Base-by-base conservation (phyloP, 1,140 invertebrate genomes). In the Pseudachorutes palmiensis region DNA sequence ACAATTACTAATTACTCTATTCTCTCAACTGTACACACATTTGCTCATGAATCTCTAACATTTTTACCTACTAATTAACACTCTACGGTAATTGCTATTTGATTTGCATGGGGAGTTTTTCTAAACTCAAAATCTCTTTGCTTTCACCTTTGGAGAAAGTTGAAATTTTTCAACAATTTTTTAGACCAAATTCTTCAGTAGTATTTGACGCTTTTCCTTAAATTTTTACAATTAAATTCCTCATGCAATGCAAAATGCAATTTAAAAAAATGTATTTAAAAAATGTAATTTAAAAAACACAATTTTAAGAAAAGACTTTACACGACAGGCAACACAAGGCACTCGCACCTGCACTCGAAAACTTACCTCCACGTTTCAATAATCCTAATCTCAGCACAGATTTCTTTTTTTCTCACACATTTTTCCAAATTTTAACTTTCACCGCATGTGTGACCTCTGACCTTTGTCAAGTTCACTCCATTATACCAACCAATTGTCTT, bases 1-100 rank as follows among this genome's bases (percentile, higher is more conserved):
- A n/a, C 59, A 33, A 29, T 29, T 28, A 9, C 36, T 9, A 69
- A 9, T 19, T 41, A 41, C 5, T 41, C 36, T 65, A 57, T 71
- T 72, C 70, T 68, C 74, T 33, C 41, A 33, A 60, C 36, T 60
- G 57, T 30, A 30, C n/a, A 62, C 31, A 66, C 48, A 49, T 0
- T 19, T 41, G 19, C 5, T 41, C 36, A n/a, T n/a, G 5, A 41
- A 41, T 41, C 19, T 9, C 19, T 41, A 41, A 41, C 36, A 41
- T 41, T 41, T 41, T 41, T n/a, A n/a, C n/a, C n/a, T n/a, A n/a
- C n/a, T n/a, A n/a, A n/a, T n/a, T n/a, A n/a, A 41, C 36, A 41
- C 19, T 5, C 5, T 19, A 45, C 19, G 9, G 36, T 45, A 9
- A 9, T 45, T 45, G 9, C 9, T 19, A 45, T 45, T 45, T 45